Evolutionary conservation across 2,113 vertebrate genomes (phyloP).

Genomic region (Nothobranchius furzeri): DNA sequence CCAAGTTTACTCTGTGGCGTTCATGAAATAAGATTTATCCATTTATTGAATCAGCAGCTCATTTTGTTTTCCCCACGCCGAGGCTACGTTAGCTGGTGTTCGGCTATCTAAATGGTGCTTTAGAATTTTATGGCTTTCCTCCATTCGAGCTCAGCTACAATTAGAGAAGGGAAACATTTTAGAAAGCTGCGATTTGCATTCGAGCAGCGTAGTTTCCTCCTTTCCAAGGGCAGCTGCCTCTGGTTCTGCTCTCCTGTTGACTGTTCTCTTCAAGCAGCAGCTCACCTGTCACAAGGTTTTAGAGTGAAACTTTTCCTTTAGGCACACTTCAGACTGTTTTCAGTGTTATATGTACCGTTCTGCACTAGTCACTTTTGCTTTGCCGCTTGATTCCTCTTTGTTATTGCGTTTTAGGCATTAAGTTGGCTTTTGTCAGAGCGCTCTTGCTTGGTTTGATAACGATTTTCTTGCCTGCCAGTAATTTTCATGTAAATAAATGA

Average conservation of each 20-base stretch:
- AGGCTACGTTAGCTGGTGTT: background rate
- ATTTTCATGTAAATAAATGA: background rate
- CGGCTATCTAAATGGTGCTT: background rate
- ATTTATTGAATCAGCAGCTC: background rate
- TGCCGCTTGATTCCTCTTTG: background rate
- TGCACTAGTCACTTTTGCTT: background rate
- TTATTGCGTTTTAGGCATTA: background rate
- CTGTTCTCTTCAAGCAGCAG: slow-evolving; percentile 6
- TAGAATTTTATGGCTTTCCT: background rate
- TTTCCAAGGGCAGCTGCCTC: slow-evolving; percentile 4
- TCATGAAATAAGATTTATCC: background rate
- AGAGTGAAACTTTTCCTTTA: slow-evolving; percentile 1
- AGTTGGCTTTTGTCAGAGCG: background rate
- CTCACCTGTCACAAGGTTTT: slow-evolving; percentile 2
- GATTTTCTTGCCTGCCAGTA: background rate
- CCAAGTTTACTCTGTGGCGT: background rate
- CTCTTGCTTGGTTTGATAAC: background rate
- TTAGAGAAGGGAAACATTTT: background rate
- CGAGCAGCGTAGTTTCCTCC: background rate
- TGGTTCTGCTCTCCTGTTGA: background rate
- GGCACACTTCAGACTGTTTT: background rate
- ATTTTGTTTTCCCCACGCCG: background rate
- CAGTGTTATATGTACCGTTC: background rate
- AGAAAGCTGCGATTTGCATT: background rate
- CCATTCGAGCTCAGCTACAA: background rate